Conservation (phyloP, 1,140 invertebrate genomes). For the Drosophila willistoni region DNA sequence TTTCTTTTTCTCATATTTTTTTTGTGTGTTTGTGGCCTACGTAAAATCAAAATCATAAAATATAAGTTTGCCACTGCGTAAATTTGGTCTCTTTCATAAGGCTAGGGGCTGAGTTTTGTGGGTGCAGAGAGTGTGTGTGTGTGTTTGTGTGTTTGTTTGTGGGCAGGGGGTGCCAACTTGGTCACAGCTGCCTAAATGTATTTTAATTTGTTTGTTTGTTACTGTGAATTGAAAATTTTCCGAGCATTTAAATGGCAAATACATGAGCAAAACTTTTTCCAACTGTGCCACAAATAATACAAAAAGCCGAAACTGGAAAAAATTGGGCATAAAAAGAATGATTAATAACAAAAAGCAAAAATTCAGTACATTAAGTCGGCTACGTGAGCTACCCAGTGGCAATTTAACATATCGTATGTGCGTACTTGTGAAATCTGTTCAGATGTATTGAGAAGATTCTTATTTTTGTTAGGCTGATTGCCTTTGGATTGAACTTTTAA, state of each 20-base stretch:
- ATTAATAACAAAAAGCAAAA: slow-evolving; percentile 70
- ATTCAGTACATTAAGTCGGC: slow-evolving; percentile 16
- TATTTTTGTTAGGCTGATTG: no score
- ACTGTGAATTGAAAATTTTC: slow-evolving; percentile 29
- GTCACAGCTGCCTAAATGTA: slow-evolving; percentile 78
- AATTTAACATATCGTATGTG: background rate
- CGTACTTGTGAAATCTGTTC: no score
- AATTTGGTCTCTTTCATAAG: slow-evolving; percentile 30
- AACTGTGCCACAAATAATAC: slow-evolving; percentile 43
- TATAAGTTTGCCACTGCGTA: slow-evolving; percentile 79
- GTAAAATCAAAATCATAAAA: slow-evolving; percentile 77
- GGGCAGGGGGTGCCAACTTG: slow-evolving; percentile 16
- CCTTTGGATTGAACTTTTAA: background rate
- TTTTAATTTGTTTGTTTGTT: slow-evolving; percentile 72
- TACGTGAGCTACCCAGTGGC: background rate
- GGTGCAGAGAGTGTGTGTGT: no score
- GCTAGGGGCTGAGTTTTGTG: background rate
- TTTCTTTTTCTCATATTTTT: slow-evolving; percentile 34
- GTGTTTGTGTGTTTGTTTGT: background rate
- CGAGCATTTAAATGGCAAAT: slow-evolving; percentile 51
- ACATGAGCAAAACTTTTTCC: slow-evolving; percentile 53
- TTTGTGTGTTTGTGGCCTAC: slow-evolving; percentile 36
- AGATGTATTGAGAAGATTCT: no score
- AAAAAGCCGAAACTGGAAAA: background rate
- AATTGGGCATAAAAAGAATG: slow-evolving; percentile 39